Evolutionary conservation across 35 echinoderm and acorn worm species (phyloP), one percentile per base, ranked within the genome.

Genomic region (Ptychodera flava): DNA sequence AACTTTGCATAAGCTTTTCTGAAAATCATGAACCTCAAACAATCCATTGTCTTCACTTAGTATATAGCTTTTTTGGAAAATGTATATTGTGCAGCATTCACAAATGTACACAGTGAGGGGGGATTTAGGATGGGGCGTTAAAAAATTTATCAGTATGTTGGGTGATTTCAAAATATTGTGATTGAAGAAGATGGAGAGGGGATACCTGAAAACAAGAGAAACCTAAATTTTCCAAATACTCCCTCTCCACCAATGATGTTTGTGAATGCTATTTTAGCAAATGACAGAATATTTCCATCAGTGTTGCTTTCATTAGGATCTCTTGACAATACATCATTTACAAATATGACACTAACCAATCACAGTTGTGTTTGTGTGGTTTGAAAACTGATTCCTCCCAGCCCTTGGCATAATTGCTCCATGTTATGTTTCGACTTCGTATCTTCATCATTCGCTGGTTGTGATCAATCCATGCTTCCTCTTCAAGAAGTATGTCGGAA

Each of bases 331-430:
- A 29, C 28, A 16, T 80, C 34, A 80, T 15, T 88, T 33, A 14
- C 16, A 31, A 27, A 22, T 81, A n/a, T n/a, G n/a, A n/a, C n/a
- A n/a, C 90, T 77, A 52, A 91, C 90, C 90, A 91, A 29, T 79
- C 82, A 52, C 77, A n/a, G 82, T 91, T 91, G 15, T 91, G 36
- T 0, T 36, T 30, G 81, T 33, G 35, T 30, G 31, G 78, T 31
- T 29, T 87, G 30, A 86, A 91, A 32, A 81, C 85, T 0, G 90
- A 91, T 52, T 91, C 90, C 37, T 91, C 90, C 90, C 90, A 91
- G 27, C 84, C 78, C 35, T 86, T 77, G 1, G 90, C 90, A 64
- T 91, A 86, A 53, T 82, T 86, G 76, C 81, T 79, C 90, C 90
- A 91, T 16, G 90, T 91, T 28, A 91, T 31, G 84, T 84, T 91